A percentile compares a stretch with the other conserved stretches of the same genome.
phyloP scores from a whole-genome alignment of 2,797 vertebrate genomes.

The Cygnus olor region DNA sequence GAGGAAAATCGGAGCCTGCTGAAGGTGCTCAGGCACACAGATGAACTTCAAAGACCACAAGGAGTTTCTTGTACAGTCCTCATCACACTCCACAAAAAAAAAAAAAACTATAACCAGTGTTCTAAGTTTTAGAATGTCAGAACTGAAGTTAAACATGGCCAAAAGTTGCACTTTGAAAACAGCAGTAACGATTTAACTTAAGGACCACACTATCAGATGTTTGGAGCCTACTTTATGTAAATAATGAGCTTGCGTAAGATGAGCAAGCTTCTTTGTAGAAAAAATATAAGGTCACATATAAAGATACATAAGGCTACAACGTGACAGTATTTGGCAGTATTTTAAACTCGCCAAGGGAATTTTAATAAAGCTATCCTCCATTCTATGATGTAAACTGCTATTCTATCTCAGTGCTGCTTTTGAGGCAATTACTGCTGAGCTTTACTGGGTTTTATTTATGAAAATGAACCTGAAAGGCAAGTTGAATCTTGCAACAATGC shows the following conservation, averaged over 20 bases:
- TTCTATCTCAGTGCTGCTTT: not conserved
- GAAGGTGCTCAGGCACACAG: not conserved
- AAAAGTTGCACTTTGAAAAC: not conserved
- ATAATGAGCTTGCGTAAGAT: not conserved
- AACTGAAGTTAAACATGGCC: not conserved
- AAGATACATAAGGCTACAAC: not conserved
- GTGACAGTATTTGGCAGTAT: not conserved
- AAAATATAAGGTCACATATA: not conserved
- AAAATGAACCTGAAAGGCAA: slow-evolving; percentile 37
- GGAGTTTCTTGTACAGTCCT: not conserved
- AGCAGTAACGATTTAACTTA: not conserved
- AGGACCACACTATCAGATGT: not conserved
- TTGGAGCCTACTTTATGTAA: not conserved
- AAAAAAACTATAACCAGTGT: not conserved
- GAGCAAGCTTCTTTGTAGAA: not conserved
- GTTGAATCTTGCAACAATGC: slow-evolving; percentile 9
- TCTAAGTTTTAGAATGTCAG: not conserved
- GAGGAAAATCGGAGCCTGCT: not conserved
- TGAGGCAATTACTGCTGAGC: not conserved
- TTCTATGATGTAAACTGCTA: not conserved
- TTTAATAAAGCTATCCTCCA: not conserved
- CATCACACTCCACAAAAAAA: not conserved
- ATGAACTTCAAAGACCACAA: not conserved
- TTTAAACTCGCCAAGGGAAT: not conserved
- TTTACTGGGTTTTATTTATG: not conserved